Percentiles rank a stretch among this genome's conserved stretches.
Conservation (phyloP, 2,797 vertebrate genomes). For the Scyliorhinus canicula region DNA sequence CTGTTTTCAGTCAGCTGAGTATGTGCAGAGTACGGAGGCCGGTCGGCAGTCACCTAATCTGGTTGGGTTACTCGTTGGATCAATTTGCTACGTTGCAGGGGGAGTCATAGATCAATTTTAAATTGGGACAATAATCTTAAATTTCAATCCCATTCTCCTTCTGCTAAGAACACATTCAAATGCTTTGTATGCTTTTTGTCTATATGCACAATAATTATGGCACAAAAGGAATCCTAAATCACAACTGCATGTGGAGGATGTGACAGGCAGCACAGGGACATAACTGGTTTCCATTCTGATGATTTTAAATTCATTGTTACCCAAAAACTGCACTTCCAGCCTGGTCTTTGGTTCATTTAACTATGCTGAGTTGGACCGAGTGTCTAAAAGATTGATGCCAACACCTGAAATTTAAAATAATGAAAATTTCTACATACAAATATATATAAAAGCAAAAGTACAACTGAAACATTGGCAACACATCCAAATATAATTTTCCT, state of each 20-base stretch:
- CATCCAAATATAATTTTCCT: background rate
- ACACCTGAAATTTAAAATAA: conserved; percentile 11
- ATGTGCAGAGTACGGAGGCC: background rate
- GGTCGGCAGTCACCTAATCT: background rate
- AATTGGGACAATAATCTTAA: background rate
- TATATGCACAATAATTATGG: background rate
- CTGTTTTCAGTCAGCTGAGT: background rate
- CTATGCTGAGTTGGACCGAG: background rate
- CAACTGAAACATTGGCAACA: background rate
- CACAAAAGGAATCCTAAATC: background rate
- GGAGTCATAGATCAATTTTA: background rate
- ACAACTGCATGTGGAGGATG: background rate
- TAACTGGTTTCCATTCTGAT: background rate
- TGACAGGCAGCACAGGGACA: background rate
- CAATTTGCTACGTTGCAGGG: background rate
- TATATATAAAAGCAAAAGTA: background rate
- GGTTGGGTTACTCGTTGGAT: background rate
- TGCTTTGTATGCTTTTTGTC: background rate
- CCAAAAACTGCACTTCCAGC: background rate
- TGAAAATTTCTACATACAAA: background rate
- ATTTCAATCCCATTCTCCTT: background rate
- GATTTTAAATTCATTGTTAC: background rate
- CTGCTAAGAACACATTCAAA: background rate
- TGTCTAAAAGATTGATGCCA: background rate
- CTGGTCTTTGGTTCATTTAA: conserved; percentile 26